These are phyloP conservation scores for Eulemur albifrons DNA, from an alignment of 2,797 vertebrate genomes.

Conservation along the genomic window DNA sequence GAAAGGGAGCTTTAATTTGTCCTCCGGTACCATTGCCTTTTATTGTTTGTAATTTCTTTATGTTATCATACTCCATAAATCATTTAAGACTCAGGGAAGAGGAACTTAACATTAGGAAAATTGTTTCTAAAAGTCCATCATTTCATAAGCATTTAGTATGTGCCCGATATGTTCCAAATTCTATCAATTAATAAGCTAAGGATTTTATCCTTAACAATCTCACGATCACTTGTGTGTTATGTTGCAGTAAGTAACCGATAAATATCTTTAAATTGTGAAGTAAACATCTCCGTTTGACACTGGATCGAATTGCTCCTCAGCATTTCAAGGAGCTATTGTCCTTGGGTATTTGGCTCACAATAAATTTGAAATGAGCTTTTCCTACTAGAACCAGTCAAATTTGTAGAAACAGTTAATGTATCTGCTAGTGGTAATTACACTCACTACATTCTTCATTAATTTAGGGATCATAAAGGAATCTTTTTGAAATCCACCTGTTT, in stretches of 20 bases:
- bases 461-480: not conserved
- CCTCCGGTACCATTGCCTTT: not conserved
- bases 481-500: not conserved
- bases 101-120: conserved; percentile 2
- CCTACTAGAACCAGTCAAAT: not conserved
- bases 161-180: not conserved
- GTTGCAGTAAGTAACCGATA: not conserved
- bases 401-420: not conserved
- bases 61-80: conserved; percentile 22
- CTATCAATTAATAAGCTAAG: not conserved
- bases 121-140: not conserved
- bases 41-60: not conserved
- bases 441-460: not conserved
- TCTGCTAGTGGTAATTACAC: not conserved
- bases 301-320: not conserved
- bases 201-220: not conserved
- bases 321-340: not conserved
- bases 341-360: not conserved
- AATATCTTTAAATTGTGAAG: not conserved
- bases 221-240: not conserved
- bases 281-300: not conserved
- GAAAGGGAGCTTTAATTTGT: not conserved
- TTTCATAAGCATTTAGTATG: not conserved
- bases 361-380: not conserved
- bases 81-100: conserved; percentile 77